These are phyloP conservation scores for Rhabditoides inermis DNA, from an alignment of 2,888 invertebrate genomes.

Conservation along the genomic window DNA sequence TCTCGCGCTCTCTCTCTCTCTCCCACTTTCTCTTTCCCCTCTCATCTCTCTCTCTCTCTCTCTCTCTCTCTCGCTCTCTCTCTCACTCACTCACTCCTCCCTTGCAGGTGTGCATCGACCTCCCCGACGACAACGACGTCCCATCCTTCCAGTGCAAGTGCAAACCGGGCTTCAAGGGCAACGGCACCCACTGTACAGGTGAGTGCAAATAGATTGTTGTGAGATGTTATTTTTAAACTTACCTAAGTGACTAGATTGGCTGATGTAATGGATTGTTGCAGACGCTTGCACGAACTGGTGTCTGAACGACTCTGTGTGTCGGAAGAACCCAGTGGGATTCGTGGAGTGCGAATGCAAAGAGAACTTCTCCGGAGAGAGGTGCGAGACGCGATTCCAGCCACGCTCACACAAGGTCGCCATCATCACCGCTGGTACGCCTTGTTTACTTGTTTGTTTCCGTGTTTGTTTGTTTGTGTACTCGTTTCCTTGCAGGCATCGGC, in stretches of 20 bases:
- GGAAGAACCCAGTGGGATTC: constrained; percentile 48
- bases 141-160: constrained; percentile 70
- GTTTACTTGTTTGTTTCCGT: too few relatives aligned
- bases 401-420: constrained; percentile 29
- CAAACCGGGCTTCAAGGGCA: constrained; percentile 80
- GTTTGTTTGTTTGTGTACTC: too few relatives aligned
- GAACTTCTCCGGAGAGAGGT: constrained; percentile 48
- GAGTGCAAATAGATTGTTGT: neutral
- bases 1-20: too few relatives aligned
- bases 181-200: constrained; percentile 50
- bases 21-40: too few relatives aligned
- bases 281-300: constrained; percentile 52
- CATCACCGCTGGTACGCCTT: constrained; percentile 5
- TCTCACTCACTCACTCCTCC: too few relatives aligned
- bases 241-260: neutral
- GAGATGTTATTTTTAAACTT: neutral
- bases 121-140: constrained; percentile 49
- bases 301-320: constrained; percentile 51
- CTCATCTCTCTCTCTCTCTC: too few relatives aligned
- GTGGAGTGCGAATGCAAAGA: constrained; percentile 52
- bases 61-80: too few relatives aligned
- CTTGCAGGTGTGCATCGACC: constrained; percentile 48
- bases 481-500: constrained; percentile 9
- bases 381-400: constrained; percentile 29
- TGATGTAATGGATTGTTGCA: constrained; percentile 9